These are phyloP conservation scores for Drosophila trichaetosa DNA, from an alignment of 2,888 invertebrate species.

Conservation along the genomic window DNA sequence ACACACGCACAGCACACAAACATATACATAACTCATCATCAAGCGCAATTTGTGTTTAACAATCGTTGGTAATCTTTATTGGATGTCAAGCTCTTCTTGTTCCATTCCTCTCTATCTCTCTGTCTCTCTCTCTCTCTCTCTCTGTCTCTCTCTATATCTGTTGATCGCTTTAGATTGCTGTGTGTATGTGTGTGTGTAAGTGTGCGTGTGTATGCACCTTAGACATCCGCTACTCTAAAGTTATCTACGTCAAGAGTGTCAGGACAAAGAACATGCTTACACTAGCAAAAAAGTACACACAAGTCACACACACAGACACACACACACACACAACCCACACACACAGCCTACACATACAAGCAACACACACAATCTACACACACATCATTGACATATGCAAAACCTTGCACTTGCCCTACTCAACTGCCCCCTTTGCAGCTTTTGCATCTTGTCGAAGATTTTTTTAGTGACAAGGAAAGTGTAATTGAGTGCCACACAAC, in stretches of 20 bases:
- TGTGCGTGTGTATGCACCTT: slow-evolving; percentile 37
- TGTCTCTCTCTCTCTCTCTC: not conserved
- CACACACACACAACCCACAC: not conserved
- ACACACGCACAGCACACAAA: slow-evolving; percentile 34
- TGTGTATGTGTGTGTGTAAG: slow-evolving; percentile 10
- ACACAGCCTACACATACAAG: slow-evolving; percentile 8
- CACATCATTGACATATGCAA: slow-evolving; percentile 9
- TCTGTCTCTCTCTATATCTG: not conserved
- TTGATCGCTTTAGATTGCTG: slow-evolving; percentile 1
- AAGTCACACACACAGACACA: not conserved
- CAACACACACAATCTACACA: slow-evolving; percentile 36
- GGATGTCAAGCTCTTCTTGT: slow-evolving; percentile 64
- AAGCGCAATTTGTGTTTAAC: slow-evolving; percentile 77
- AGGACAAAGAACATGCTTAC: slow-evolving; percentile 40
- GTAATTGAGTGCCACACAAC: slow-evolving; percentile 77
- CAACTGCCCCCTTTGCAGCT: slow-evolving; percentile 8
- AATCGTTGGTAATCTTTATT: slow-evolving; percentile 78
- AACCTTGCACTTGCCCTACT: slow-evolving; percentile 22
- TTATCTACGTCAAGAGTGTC: slow-evolving; percentile 71
- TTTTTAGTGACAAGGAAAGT: slow-evolving; percentile 77
- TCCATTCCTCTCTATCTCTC: not conserved
- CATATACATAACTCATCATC: slow-evolving; percentile 70
- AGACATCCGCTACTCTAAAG: slow-evolving; percentile 50
- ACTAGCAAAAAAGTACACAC: slow-evolving; percentile 14
- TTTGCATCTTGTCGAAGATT: slow-evolving; percentile 56